Base-by-base conservation (phyloP, 2,113 vertebrate species). In the Bettongia penicillata region DNA sequence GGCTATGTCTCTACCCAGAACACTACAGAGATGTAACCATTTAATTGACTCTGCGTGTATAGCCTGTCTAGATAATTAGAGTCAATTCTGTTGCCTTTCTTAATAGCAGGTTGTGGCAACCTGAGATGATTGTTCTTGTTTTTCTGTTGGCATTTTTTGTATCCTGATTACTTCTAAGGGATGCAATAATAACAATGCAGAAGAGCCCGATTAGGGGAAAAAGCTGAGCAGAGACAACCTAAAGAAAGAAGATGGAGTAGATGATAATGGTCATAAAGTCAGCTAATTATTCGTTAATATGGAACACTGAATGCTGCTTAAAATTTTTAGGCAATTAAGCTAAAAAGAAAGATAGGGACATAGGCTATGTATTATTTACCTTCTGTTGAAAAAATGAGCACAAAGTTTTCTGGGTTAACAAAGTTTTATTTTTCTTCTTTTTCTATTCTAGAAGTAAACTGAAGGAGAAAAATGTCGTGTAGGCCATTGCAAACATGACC, bases 351-450 rank as follows among this genome's bases (percentile, higher is more conserved):
- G 28, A 28, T 10, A 68, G 28, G 0, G 3, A 68, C 23, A 92
- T 90, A 37, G 97, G 47, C 51, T 52, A 93, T 95, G 19, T 91
- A 90, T 24, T 47, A 92, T 93, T 95, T 48, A 52, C 94, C 97
- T 90, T 90, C 43, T 91, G n/a, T 91, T 53, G 52, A 95, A 95
- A 94, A 77, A 68, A 31, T n/a, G 19, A 37, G 61, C 37, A n/a
- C 61, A 16, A n/a, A 77, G 61, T n/a, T 37, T 77, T n/a, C 31
- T 77, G 57, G 28, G 9, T 61, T 3, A 4, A 49, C 52, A 95
- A 96, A 95, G 47, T 26, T 52, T 90, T 8, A 48, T 2, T 4
- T 8, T 8, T 94, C 26, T 50, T 91, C 7, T 4, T 7, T 12
- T 94, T 47, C 92, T 50, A 50, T 90, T 92, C 77, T 53, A 25